Evolutionary conservation across 2,888 invertebrate genomes (phyloP).

Genomic region (Latheticus oryzae): DNA sequence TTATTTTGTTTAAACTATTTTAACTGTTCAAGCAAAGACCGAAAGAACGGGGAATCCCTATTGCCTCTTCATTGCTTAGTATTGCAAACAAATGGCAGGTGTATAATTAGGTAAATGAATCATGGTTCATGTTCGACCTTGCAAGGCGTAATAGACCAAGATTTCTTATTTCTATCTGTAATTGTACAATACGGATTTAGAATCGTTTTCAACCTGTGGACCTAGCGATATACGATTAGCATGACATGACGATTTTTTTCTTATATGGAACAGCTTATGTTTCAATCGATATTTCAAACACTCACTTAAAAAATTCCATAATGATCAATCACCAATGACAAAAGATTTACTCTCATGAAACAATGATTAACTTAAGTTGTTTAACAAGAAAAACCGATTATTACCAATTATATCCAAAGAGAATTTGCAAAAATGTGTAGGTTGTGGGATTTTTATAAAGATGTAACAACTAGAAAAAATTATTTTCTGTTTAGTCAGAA

Average conservation of each 20-base stretch:
- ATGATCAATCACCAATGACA: conserved; percentile 23
- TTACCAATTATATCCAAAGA: conserved; percentile 7
- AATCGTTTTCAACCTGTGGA: conserved; percentile 34
- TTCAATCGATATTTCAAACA: background rate
- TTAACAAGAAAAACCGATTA: conserved; percentile 24
- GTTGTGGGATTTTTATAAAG: conserved; percentile 13
- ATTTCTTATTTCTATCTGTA: conserved; percentile 29
- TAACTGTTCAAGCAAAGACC: conserved; percentile 1
- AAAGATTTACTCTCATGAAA: conserved; percentile 6
- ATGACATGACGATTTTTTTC: conserved; percentile 19
- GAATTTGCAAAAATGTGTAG: conserved; percentile 11
- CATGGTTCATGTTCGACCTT: conserved; percentile 40
- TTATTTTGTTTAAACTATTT: conserved; percentile 26
- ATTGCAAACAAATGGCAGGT: conserved; percentile 44
- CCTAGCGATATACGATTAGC: conserved; percentile 18
- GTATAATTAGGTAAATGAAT: conserved; percentile 45
- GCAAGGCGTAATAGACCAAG: conserved; percentile 39
- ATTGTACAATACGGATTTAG: conserved; percentile 38
- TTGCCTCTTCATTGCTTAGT: conserved; percentile 16
- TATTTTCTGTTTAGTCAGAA: background rate
- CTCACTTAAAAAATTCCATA: conserved; percentile 23
- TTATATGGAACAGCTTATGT: background rate
- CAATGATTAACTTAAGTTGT: conserved; percentile 4
- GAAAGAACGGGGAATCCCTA: conserved; percentile 43
- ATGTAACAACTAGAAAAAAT: background rate